Base-by-base conservation (phyloP, 2,888 invertebrate species). In the Lepidonotus clava region DNA sequence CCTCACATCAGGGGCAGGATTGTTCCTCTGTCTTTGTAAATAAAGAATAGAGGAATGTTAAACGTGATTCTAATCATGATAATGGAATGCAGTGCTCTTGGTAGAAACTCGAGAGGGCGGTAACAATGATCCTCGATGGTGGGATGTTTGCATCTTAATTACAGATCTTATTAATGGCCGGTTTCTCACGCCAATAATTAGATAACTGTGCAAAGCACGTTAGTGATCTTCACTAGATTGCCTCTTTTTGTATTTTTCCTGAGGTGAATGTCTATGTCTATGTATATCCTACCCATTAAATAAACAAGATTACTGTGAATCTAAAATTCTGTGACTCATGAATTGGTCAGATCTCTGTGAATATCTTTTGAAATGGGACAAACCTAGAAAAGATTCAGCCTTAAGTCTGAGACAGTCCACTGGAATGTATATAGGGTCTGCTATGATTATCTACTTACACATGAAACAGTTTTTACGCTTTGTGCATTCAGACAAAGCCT, bases 141-240 rank as follows among this genome's bases (percentile, higher is more conserved):
- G 36, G 11, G 21, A 71, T 71, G 71, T 71, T 71, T 71, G 38
- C 71, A 36, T 71, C 71, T 71, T 71, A 34, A 71, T 71, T 71
- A 71, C 36, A 71, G 38, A 38, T 71, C 36, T 14, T 71, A 71
- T 71, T 71, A 71, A 71, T 71, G 34, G 36, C 18, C 71, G 24
- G 71, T 71, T 61, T 61, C 61, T 32, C 61, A 28, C 28, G 61
- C 28, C 61, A 61, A 61, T 71, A 71, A 71, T 71, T 71, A 71
- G 71, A 71, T 71, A 36, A 61, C 61, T n/a, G 28, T 61, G 18
- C 71, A 71, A 71, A 36, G 24, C 24, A 24, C 36, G 36, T 24
- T 4, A 11, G 14, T 66, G 66, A 5, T 24, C 14, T 24, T 66
- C 21, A 46, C 18, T 46, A 18, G 46, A 46, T 18, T 46, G 46